phyloP scores from a whole-genome alignment of 2,797 vertebrate species.

The Megaceryle alcyon region DNA sequence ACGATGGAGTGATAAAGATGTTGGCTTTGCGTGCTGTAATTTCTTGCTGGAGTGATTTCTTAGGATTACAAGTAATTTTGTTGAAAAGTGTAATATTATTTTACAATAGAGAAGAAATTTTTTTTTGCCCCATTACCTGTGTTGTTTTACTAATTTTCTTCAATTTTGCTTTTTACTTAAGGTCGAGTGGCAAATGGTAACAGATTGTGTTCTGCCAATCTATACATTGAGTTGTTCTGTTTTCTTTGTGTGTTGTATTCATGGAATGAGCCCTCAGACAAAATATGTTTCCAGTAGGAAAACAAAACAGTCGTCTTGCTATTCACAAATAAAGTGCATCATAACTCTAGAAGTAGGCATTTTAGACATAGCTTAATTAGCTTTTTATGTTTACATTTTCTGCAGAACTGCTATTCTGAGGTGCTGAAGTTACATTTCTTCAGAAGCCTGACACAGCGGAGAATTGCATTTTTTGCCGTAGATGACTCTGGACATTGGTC shows the following conservation, averaged over 20 bases:
- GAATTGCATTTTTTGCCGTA: background rate
- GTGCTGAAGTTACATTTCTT: background rate
- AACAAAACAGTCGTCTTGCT: background rate
- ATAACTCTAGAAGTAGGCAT: background rate
- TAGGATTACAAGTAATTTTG: background rate
- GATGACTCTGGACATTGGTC: background rate
- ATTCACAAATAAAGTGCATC: background rate
- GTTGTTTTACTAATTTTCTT: background rate
- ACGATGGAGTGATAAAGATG: conserved; percentile 12
- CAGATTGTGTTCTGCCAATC: background rate
- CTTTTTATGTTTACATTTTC: background rate
- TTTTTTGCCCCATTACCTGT: background rate
- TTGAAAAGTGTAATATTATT: background rate
- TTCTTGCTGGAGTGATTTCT: conserved; percentile 33
- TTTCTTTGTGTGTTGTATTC: background rate
- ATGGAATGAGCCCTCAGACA: background rate
- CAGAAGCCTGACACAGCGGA: background rate
- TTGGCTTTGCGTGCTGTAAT: background rate
- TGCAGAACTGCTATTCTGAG: background rate
- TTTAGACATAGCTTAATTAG: background rate
- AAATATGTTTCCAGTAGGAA: background rate
- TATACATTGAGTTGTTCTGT: background rate
- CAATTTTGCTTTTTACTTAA: background rate
- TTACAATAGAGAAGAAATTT: background rate
- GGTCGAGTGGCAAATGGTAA: background rate